Evolutionary conservation across 2,113 vertebrate species (phyloP).

Genomic region (Thunnus thynnus): DNA sequence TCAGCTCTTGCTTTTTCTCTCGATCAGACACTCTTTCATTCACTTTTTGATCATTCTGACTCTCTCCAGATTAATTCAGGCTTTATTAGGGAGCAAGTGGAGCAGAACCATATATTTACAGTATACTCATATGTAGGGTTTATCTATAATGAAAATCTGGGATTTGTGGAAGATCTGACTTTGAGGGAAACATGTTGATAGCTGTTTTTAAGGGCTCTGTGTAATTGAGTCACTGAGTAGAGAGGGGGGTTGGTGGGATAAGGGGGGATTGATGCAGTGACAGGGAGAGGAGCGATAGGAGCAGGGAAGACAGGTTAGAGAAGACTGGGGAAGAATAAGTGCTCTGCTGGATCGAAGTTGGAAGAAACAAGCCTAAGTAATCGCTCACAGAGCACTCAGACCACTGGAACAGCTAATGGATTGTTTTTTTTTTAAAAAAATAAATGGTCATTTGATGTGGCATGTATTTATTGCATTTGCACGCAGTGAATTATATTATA

Average conservation of each 20-base stretch:
- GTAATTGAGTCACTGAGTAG: slow-evolving; percentile 40
- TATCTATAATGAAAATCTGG: slow-evolving; percentile 69
- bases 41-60: slow-evolving; percentile 24
- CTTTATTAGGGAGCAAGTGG: slow-evolving; percentile 3
- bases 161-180: slow-evolving; percentile 42
- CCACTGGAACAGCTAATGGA: slow-evolving; percentile 49
- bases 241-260: not conserved
- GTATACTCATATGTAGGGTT: slow-evolving; percentile 20
- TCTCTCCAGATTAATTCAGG: slow-evolving; percentile 7
- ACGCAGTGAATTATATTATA: not conserved
- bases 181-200: slow-evolving; percentile 27
- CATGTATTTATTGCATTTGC: slow-evolving; percentile 47
- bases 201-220: slow-evolving; percentile 21
- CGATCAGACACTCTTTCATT: slow-evolving; percentile 31
- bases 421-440: slow-evolving; percentile 63
- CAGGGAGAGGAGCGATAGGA: not conserved
- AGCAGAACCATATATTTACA: slow-evolving; percentile 18
- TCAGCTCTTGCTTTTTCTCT: slow-evolving; percentile 38
- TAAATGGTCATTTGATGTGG: slow-evolving; percentile 59
- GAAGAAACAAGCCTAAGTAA: slow-evolving; percentile 26
- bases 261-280: slow-evolving; percentile 2
- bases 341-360: slow-evolving; percentile 33
- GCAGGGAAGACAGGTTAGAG: slow-evolving; percentile 17
- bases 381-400: slow-evolving; percentile 36
- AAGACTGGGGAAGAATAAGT: slow-evolving; percentile 24